phyloP scores from a whole-genome alignment of 37 sponge, comb jelly and placozoan genomes.

The Aphrocallistes beatrix region DNA sequence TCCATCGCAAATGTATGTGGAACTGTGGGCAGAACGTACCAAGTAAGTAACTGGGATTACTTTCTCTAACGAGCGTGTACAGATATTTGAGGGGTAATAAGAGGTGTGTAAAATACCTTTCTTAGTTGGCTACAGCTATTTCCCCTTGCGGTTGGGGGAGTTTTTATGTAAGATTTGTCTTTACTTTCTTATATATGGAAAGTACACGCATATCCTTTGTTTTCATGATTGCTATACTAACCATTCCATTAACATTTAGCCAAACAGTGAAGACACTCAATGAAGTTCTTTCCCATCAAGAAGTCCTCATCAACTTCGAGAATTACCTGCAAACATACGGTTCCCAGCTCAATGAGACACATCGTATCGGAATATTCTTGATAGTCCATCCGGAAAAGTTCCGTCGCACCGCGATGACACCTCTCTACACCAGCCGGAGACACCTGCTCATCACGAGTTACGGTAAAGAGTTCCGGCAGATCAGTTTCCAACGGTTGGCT shows the following conservation, averaged over 20 bases:
- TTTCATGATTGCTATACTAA: no score
- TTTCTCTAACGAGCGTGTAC: no score
- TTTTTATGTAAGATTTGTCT: no score
- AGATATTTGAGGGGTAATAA: no score
- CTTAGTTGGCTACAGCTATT: no score
- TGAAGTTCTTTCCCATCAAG: neutral
- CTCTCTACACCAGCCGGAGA: neutral
- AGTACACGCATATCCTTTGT: no score
- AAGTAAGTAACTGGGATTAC: neutral
- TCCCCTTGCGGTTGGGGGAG: no score
- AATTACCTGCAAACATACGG: neutral
- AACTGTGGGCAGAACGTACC: neutral
- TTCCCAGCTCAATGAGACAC: neutral
- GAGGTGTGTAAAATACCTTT: no score
- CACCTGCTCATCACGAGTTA: neutral
- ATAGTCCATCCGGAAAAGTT: conserved; percentile 2
- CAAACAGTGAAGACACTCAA: neutral
- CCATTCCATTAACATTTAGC: no score
- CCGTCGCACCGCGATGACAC: conserved; percentile 1
- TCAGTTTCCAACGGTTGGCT: neutral
- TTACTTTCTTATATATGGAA: no score
- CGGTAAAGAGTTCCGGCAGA: neutral
- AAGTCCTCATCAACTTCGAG: neutral
- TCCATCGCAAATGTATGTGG: neutral
- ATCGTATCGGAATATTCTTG: neutral